phyloP scores from a whole-genome alignment of 2,888 invertebrate species.

The Tholera decimalis region DNA sequence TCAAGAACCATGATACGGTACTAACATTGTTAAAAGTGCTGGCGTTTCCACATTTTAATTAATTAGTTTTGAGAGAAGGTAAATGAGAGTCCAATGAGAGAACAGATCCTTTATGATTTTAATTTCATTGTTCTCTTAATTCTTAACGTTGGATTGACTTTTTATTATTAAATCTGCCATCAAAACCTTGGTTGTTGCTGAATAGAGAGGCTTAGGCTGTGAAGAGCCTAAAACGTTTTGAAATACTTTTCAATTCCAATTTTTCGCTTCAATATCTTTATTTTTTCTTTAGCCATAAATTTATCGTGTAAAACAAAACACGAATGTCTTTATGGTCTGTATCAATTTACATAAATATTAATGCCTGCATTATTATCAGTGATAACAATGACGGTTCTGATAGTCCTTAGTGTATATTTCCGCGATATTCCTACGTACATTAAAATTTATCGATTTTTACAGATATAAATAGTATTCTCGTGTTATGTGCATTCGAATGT shows the following conservation, averaged over 20 bases:
- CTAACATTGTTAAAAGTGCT: constrained; percentile 2
- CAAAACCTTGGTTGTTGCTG: background rate
- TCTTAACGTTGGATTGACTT: background rate
- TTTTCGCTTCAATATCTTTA: background rate
- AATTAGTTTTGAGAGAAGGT: constrained; percentile 1
- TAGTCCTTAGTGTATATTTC: constrained; percentile 45
- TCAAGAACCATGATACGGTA: constrained; percentile 5
- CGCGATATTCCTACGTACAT: constrained; percentile 8
- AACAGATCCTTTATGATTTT: background rate
- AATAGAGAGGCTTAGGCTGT: background rate
- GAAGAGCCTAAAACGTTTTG: background rate
- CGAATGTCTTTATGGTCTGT: constrained; percentile 26
- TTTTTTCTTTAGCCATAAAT: constrained; percentile 16
- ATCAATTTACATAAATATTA: constrained; percentile 43
- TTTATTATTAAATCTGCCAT: background rate
- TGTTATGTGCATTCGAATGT: constrained; percentile 18
- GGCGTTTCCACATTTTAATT: constrained; percentile 1
- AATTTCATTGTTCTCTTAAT: background rate
- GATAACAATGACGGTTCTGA: constrained; percentile 45
- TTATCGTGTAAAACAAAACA: constrained; percentile 24
- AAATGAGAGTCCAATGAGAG: background rate
- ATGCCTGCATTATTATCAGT: constrained; percentile 48
- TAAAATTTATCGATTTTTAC: constrained; percentile 54
- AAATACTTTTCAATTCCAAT: constrained; percentile 6
- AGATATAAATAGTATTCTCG: constrained; percentile 43